Evolutionary conservation across 2,797 vertebrate species (phyloP).

Genomic region (Kryptopterus vitreolus): DNA sequence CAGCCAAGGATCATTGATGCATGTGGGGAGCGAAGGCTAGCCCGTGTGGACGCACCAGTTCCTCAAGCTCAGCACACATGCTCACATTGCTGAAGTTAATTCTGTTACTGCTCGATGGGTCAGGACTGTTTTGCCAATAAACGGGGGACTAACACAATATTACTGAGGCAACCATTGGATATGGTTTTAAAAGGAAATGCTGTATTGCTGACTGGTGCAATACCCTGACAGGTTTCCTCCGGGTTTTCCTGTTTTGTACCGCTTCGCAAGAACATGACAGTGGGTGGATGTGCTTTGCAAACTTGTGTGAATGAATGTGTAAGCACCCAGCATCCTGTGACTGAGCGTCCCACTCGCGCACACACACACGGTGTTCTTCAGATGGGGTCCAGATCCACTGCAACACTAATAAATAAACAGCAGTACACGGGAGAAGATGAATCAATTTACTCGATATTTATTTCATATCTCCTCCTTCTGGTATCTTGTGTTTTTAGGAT

Average conservation of each 20-base stretch:
- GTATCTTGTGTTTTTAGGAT: slow-evolving; percentile 74
- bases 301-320: not conserved
- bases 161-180: too few relatives aligned
- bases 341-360: not conserved
- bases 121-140: too few relatives aligned
- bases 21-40: too few relatives aligned
- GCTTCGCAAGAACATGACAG: not conserved
- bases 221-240: not conserved
- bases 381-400: not conserved
- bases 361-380: not conserved
- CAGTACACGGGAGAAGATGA: not conserved
- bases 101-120: too few relatives aligned
- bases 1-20: too few relatives aligned
- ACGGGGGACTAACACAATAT: too few relatives aligned
- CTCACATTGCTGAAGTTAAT: too few relatives aligned
- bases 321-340: not conserved
- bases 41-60: too few relatives aligned
- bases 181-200: too few relatives aligned
- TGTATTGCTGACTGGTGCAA: not conserved
- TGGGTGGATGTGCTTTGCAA: not conserved
- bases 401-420: not conserved
- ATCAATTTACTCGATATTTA: not conserved
- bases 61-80: too few relatives aligned
- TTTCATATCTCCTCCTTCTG: not conserved
- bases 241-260: not conserved